phyloP scores from a whole-genome alignment of 2,888 invertebrate species.

The Macrosoma leucophasiata region DNA sequence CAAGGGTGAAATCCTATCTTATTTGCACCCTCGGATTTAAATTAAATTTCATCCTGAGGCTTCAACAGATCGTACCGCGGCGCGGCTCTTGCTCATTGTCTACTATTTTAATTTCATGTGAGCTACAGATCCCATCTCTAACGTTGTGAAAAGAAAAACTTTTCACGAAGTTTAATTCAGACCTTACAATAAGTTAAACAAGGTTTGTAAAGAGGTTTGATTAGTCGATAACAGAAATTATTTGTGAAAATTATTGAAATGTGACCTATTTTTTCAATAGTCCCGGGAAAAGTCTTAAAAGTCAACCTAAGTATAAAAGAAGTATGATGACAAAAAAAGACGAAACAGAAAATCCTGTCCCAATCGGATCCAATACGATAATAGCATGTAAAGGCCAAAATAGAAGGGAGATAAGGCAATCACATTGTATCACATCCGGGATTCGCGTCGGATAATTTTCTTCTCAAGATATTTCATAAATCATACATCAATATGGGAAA shows the following conservation, averaged over 20 bases:
- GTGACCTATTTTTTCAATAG: too few species aligned
- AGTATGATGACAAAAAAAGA: constrained; percentile 20
- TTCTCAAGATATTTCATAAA: constrained; percentile 48
- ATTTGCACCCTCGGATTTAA: constrained; percentile 65
- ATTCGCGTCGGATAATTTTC: constrained; percentile 50
- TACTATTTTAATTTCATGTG: constrained; percentile 56
- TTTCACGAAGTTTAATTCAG: too few species aligned
- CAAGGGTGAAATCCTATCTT: constrained; percentile 67
- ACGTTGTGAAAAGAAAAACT: too few species aligned
- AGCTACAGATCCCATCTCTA: too few species aligned
- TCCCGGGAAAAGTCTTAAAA: too few species aligned
- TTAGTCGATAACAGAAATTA: too few species aligned
- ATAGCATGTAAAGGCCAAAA: constrained; percentile 53
- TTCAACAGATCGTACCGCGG: constrained; percentile 46
- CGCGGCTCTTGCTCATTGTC: constrained; percentile 48
- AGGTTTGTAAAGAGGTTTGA: too few species aligned
- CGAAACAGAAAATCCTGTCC: constrained; percentile 23
- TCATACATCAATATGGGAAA: constrained; percentile 47
- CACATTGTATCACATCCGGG: constrained; percentile 51
- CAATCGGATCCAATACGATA: constrained; percentile 45
- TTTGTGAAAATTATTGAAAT: too few species aligned
- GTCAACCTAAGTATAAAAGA: too few species aligned
- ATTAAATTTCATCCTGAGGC: constrained; percentile 65
- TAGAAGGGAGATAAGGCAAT: constrained; percentile 51
- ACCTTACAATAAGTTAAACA: too few species aligned